A percentile compares a stretch with the other conserved stretches of the same genome.
Evolutionary conservation across 1,140 invertebrate genomes (phyloP).

Genomic region (Hypothenemus hampei): DNA sequence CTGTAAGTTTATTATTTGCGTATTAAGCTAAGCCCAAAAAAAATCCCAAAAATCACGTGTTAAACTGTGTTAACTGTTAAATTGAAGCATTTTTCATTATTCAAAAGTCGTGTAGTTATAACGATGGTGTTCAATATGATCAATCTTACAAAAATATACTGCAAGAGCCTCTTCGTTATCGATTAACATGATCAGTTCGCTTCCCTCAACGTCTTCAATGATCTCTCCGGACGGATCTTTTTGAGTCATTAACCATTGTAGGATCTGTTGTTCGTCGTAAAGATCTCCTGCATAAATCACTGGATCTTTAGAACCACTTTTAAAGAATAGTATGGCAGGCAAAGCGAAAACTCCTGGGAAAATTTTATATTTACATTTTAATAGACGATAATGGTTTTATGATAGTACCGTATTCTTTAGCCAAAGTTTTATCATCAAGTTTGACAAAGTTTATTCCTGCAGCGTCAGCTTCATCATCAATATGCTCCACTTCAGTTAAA

Average conservation of each 20-base stretch:
- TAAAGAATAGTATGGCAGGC: constrained; percentile 86
- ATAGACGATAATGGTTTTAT: neutral
- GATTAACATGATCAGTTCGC: constrained; percentile 73
- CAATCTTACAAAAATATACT: constrained; percentile 87
- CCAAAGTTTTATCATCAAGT: constrained; percentile 80
- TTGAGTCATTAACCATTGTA: constrained; percentile 85
- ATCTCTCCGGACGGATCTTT: constrained; percentile 86
- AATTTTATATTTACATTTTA: neutral
- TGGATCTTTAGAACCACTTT: constrained; percentile 80
- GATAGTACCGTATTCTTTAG: constrained; percentile 57
- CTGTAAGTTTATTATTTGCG: constrained; percentile 47
- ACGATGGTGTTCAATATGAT: neutral
- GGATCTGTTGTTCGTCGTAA: constrained; percentile 81
- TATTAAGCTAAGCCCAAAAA: constrained; percentile 20
- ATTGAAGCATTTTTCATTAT: neutral
- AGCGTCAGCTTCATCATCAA: constrained; percentile 88
- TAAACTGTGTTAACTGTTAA: neutral
- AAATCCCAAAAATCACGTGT: too few relatives aligned
- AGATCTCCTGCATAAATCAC: constrained; percentile 91
- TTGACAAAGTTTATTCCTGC: constrained; percentile 92
- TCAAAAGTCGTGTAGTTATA: neutral
- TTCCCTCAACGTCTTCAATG: constrained; percentile 84
- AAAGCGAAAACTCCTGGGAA: constrained; percentile 77
- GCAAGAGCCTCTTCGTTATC: constrained; percentile 78
- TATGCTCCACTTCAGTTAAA: constrained; percentile 83